These are phyloP conservation scores for Galago senegalensis DNA, from an alignment of 2,797 vertebrate genomes.

Conservation along the genomic window DNA sequence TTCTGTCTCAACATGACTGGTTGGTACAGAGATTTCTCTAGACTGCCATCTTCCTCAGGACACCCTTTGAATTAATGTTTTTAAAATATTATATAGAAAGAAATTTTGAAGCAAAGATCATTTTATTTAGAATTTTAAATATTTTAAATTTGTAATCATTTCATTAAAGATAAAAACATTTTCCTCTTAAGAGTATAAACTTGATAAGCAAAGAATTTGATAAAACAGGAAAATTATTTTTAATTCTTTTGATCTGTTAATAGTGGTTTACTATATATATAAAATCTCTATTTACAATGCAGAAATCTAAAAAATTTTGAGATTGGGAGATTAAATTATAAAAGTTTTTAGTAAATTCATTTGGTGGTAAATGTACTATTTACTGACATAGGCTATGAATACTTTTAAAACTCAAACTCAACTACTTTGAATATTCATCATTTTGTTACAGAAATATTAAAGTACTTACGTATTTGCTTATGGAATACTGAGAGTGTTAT, in stretches of 20 bases:
- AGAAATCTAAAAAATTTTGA: not conserved
- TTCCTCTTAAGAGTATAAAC: not conserved
- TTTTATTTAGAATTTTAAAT: constrained; percentile 7
- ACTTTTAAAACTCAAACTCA: not conserved
- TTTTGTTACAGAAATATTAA: not conserved
- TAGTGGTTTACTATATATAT: not conserved
- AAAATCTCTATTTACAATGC: not conserved
- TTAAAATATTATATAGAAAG: not conserved
- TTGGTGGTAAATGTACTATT: not conserved
- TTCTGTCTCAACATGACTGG: too few relatives aligned
- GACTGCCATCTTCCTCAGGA: too few relatives aligned
- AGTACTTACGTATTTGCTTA: not conserved
- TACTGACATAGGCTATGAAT: not conserved
- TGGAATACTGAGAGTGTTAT: not conserved
- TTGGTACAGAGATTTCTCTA: too few relatives aligned
- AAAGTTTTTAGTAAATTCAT: not conserved
- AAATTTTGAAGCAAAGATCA: not conserved
- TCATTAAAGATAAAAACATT: not conserved
- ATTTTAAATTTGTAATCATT: not conserved
- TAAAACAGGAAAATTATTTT: not conserved
- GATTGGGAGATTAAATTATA: not conserved
- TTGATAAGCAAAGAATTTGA: not conserved
- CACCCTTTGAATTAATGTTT: not conserved
- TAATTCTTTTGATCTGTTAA: not conserved
- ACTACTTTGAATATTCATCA: not conserved